phyloP scores from a whole-genome alignment of 1,140 invertebrate genomes.

The Adoxophyes honmai region DNA sequence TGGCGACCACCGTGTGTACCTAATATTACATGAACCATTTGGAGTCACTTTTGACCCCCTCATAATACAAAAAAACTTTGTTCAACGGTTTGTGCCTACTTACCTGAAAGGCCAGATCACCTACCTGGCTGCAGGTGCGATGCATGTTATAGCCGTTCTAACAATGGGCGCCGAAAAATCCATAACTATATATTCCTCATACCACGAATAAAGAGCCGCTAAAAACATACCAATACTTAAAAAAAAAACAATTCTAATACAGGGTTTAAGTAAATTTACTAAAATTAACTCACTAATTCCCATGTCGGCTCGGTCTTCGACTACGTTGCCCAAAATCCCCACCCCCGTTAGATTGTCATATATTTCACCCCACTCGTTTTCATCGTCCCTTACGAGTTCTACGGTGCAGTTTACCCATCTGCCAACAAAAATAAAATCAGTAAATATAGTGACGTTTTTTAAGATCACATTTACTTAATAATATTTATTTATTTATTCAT shows the following conservation, averaged over 20 bases:
- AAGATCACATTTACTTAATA: too few relatives aligned
- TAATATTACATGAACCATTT: too few relatives aligned
- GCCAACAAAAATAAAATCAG: conserved; percentile 16
- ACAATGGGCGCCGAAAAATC: conserved; percentile 77
- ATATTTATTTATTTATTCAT: too few relatives aligned
- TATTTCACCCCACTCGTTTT: conserved; percentile 78
- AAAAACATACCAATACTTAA: conserved; percentile 16
- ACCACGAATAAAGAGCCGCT: conserved; percentile 80
- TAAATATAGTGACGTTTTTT: too few relatives aligned
- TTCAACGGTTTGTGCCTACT: too few relatives aligned
- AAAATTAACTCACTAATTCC: conserved; percentile 68
- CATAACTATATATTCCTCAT: conserved; percentile 73
- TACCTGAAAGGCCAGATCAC: too few relatives aligned
- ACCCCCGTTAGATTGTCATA: conserved; percentile 78
- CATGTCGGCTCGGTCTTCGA: conserved; percentile 77
- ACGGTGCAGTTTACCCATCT: conserved; percentile 75
- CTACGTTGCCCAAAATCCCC: conserved; percentile 78
- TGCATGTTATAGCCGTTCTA: conserved; percentile 78
- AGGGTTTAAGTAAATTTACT: too few relatives aligned
- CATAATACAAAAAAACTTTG: too few relatives aligned
- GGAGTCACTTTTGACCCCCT: too few relatives aligned
- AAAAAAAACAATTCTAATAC: too few relatives aligned
- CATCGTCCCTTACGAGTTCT: conserved; percentile 70
- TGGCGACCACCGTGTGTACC: too few relatives aligned
- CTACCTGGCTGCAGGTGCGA: conserved; percentile 78